A percentile compares a stretch with the other conserved stretches of the same genome.
Evolutionary conservation across 2,797 vertebrate genomes (phyloP).

Genomic region (Paedocypris micromegethes): DNA sequence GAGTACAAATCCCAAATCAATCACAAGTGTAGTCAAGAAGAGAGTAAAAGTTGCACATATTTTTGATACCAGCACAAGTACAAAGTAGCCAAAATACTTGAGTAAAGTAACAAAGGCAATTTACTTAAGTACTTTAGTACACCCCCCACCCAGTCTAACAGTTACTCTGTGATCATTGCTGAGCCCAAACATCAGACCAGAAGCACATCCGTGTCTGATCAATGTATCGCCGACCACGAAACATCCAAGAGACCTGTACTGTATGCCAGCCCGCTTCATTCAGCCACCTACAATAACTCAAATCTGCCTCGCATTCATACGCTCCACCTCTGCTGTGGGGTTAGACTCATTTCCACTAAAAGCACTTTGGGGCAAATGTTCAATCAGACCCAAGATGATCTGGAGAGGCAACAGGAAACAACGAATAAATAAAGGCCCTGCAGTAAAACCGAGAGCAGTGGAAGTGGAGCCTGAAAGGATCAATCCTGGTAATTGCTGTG

Average conservation of each 20-base stretch:
- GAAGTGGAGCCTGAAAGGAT: slow-evolving; percentile 57
- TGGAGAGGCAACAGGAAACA: slow-evolving; percentile 54
- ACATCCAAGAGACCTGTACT: slow-evolving; percentile 24
- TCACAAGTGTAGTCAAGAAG: too few species aligned
- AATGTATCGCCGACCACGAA: slow-evolving; percentile 38
- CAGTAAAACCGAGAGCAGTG: slow-evolving; percentile 49
- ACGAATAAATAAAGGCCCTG: slow-evolving; percentile 54
- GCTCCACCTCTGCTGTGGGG: slow-evolving; percentile 41
- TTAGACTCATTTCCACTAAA: slow-evolving; percentile 51
- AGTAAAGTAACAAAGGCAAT: too few species aligned
- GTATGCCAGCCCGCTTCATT: slow-evolving; percentile 35
- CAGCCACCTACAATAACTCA: slow-evolving; percentile 46
- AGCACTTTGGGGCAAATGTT: slow-evolving; percentile 53
- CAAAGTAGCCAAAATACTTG: too few species aligned
- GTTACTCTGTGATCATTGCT: slow-evolving; percentile 35
- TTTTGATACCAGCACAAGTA: too few species aligned
- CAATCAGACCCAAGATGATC: slow-evolving; percentile 52
- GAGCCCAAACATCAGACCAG: slow-evolving; percentile 34
- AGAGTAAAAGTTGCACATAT: too few species aligned
- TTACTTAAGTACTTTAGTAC: too few species aligned
- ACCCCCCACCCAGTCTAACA: too few species aligned
- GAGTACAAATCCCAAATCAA: too few species aligned
- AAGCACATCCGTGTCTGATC: slow-evolving; percentile 41
- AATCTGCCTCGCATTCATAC: slow-evolving; percentile 32
- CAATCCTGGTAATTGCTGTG: slow-evolving; percentile 65